Evolutionary conservation across 2,113 vertebrate genomes (phyloP), one percentile per base, ranked within the genome.

Genomic region (Mesoclemmys tuberculata): DNA sequence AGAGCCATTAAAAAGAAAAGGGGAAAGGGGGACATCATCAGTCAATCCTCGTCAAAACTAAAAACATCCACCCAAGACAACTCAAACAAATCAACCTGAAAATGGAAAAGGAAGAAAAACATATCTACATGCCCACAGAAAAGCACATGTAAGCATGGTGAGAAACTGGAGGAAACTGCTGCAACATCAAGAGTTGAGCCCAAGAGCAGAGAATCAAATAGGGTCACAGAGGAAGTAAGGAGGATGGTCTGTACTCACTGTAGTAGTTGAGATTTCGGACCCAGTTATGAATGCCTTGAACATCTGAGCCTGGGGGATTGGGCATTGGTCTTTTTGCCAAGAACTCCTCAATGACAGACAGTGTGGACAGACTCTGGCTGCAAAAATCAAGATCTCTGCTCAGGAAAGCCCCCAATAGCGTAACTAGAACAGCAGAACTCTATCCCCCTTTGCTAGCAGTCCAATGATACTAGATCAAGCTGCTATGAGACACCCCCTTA

Each of bases 341-440:
- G 98, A 99, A 99, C 88, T 99, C 99, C 97, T 99, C 99, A 48
- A 99, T 99, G 97, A 99, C 99, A n/a, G 99, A 98, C 97, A 99
- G 98, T 0, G 99, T 99, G 82, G 99, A 99, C 97, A 99, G 98
- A 96, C 99, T 99, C 98, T 99, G 99, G 98, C 99, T 99, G 96
- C 78, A 97, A 96, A 92, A 95, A 93, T 82, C 64, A 97, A 97
- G 55, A 88, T 8, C 71, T 92, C 85, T 41, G 80, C 89, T 98
- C 56, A 98, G 91, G 90, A 93, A 89, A 77, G 81, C 0, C n/a
- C 22, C 14, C 19, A 77, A 27, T 46, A 95, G 68, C 77, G 89
- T 16, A 94, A 75, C 74, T 55, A 58, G 41, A 83, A 8, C 21
- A 87, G 61, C 68, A 95, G 46, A 88, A 89, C 44, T 48, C 61